These are phyloP conservation scores for Lamprologus lemairii DNA, from an alignment of 2,113 vertebrate genomes.

Conservation along the genomic window DNA sequence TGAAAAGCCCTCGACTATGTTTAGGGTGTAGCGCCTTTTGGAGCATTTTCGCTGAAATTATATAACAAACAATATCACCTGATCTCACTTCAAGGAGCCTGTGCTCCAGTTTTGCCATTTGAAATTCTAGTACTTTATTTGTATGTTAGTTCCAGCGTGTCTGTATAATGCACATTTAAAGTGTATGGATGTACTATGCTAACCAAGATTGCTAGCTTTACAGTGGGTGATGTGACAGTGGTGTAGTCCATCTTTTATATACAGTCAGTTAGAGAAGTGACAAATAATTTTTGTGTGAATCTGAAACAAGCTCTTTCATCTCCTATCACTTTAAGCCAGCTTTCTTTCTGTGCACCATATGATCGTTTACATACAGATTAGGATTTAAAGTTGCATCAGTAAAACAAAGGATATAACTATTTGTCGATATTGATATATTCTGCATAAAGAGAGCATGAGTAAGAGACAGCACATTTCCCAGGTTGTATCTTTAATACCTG, in stretches of 20 bases:
- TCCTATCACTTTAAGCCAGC: neutral
- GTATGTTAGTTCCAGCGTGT: neutral
- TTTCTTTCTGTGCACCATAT: neutral
- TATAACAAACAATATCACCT: rapidly evolving
- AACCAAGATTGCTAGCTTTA: neutral
- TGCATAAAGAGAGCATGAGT: neutral
- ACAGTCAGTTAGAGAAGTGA: neutral
- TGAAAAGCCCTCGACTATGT: neutral
- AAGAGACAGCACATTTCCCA: conserved; percentile 13
- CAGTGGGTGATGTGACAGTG: neutral
- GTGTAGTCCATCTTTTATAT: neutral
- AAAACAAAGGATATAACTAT: neutral
- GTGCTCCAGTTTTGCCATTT: neutral
- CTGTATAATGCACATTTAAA: rapidly evolving
- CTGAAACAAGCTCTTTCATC: neutral
- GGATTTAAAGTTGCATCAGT: neutral
- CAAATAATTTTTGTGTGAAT: neutral
- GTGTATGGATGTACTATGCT: neutral
- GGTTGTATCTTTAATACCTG: conserved; percentile 29
- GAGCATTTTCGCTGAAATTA: rapidly evolving
- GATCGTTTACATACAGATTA: neutral
- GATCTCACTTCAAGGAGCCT: rapidly evolving
- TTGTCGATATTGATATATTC: neutral
- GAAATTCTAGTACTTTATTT: neutral
- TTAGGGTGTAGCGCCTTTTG: neutral